phyloP scores from a whole-genome alignment of 2,113 vertebrate species.

The Equus quagga region DNA sequence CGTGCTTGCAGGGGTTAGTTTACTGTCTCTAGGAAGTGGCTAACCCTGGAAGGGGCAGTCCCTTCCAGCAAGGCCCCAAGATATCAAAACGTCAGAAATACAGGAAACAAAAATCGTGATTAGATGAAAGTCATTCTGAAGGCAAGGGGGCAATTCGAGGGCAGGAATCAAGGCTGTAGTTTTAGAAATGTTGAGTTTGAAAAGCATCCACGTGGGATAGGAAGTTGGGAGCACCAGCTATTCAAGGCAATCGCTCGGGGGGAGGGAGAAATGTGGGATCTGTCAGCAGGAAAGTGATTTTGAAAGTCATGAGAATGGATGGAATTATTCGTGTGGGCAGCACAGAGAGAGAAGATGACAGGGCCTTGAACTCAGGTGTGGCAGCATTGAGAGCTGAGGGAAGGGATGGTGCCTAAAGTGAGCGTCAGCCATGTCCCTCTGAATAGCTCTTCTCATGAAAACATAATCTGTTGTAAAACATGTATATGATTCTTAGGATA shows the following conservation, averaged over 20 bases:
- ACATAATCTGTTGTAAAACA: fast-evolving
- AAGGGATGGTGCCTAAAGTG: fast-evolving
- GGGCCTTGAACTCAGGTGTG: fast-evolving
- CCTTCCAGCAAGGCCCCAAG: fast-evolving
- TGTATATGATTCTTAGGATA: too few relatives aligned
- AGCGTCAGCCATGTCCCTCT: fast-evolving
- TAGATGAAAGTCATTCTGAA: neutral
- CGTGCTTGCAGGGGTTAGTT: neutral
- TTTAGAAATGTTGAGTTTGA: neutral
- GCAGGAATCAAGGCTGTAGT: neutral
- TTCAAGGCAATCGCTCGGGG: neutral
- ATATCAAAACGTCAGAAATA: neutral
- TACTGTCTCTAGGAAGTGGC: neutral
- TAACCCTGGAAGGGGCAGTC: neutral
- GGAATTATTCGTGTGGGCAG: too few relatives aligned
- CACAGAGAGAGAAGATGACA: neutral
- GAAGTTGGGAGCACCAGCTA: neutral
- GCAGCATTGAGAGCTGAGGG: fast-evolving
- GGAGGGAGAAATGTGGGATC: too few relatives aligned
- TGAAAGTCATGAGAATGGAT: neutral
- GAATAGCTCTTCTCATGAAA: fast-evolving
- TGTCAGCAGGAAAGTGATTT: neutral
- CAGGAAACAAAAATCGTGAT: neutral
- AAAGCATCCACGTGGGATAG: neutral
- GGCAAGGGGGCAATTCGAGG: fast-evolving